Evolutionary conservation across 2,113 vertebrate genomes (phyloP).

Genomic region (Ciconia stormi): DNA sequence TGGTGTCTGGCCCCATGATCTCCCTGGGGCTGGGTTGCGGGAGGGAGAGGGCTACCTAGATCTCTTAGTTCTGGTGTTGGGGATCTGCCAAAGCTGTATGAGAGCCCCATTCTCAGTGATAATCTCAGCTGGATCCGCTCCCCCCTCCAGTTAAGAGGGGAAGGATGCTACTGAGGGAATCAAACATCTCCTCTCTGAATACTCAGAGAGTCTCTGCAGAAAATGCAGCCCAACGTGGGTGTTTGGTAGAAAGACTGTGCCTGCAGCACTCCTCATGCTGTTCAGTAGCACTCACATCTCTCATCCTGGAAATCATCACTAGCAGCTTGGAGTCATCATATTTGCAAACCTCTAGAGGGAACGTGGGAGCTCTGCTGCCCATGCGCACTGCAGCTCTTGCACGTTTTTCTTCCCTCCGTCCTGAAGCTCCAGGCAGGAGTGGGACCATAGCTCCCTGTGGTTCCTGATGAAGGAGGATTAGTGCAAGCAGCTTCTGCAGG

Average conservation of each 20-base stretch:
- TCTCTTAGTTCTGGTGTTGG: background rate
- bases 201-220: background rate
- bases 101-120: background rate
- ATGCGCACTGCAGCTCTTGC: background rate
- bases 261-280: background rate
- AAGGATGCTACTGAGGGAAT: background rate
- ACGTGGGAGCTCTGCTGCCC: background rate
- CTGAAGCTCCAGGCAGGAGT: background rate
- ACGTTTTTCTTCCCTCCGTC: background rate
- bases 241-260: background rate
- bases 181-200: background rate
- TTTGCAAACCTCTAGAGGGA: background rate
- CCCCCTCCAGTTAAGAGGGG: background rate
- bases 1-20: background rate
- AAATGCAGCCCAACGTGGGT: background rate
- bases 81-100: background rate
- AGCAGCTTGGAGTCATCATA: constrained; percentile 15
- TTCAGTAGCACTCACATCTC: background rate
- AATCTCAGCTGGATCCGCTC: background rate
- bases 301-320: constrained; percentile 27
- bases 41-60: background rate
- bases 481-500: background rate
- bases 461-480: background rate
- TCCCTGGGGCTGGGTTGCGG: background rate
- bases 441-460: background rate